A percentile compares a stretch with the other conserved stretches of the same genome.
These are phyloP conservation scores for Aldabrachelys gigantea DNA, from an alignment of 2,113 vertebrate genomes.

Conservation along the genomic window DNA sequence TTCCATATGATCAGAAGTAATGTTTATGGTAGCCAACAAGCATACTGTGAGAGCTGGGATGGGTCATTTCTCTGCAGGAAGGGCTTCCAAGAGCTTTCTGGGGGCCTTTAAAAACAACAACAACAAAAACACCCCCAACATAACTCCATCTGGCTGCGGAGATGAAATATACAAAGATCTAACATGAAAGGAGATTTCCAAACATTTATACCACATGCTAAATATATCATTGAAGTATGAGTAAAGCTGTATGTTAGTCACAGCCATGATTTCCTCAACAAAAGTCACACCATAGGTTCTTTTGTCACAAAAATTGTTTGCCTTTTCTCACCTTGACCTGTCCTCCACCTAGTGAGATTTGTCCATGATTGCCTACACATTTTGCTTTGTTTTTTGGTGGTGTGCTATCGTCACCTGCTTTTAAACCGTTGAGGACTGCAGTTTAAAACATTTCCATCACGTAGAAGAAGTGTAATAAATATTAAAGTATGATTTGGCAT, in stretches of 20 bases:
- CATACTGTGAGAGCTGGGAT: neutral
- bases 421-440: neutral
- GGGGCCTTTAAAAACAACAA: neutral
- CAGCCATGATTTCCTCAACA: neutral
- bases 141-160: neutral
- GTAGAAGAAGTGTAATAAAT: neutral
- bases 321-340: neutral
- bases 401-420: neutral
- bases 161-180: neutral
- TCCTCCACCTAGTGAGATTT: neutral
- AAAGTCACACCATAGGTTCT: neutral
- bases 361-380: neutral
- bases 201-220: neutral
- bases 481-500: neutral
- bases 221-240: neutral
- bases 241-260: neutral
- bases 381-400: neutral
- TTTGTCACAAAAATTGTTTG: neutral
- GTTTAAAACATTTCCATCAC: neutral
- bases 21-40: neutral
- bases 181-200: neutral
- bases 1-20: neutral
- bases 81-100: neutral
- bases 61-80: neutral
- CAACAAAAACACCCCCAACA: too few relatives aligned